These are phyloP conservation scores for Tragulus kanchil DNA, from an alignment of 2,113 vertebrate species.

Conservation along the genomic window DNA sequence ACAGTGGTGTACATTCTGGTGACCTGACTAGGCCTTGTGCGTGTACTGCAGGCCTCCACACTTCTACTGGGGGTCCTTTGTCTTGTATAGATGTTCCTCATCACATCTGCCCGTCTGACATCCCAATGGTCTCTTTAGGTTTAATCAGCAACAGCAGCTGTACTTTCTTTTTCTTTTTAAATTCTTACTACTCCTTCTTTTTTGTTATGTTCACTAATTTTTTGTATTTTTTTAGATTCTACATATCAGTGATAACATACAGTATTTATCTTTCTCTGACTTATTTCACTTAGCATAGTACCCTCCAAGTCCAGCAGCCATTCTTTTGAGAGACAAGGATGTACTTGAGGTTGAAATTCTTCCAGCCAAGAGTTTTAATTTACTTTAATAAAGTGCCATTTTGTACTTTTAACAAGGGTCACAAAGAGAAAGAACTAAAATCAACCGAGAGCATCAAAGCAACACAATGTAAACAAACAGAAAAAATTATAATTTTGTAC, in stretches of 20 bases:
- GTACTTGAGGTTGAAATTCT: constrained; percentile 31
- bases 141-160: background rate
- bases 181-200: background rate
- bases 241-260: background rate
- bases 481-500: background rate
- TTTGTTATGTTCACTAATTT: background rate
- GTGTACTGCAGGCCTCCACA: background rate
- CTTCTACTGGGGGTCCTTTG: background rate
- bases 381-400: constrained; percentile 35
- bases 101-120: background rate
- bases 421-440: constrained; percentile 47
- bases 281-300: background rate
- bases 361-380: constrained; percentile 49
- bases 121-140: background rate
- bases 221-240: background rate
- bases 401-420: constrained; percentile 14
- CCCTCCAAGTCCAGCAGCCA: background rate
- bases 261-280: background rate
- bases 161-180: background rate
- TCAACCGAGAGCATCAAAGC: background rate
- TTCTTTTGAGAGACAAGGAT: constrained; percentile 24
- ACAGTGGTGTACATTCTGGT: background rate
- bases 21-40: background rate
- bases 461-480: background rate
- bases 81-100: background rate